A percentile compares a stretch with the other conserved stretches of the same genome.
Conservation (phyloP, 2,888 invertebrate genomes). For the Orthosia cruda region DNA sequence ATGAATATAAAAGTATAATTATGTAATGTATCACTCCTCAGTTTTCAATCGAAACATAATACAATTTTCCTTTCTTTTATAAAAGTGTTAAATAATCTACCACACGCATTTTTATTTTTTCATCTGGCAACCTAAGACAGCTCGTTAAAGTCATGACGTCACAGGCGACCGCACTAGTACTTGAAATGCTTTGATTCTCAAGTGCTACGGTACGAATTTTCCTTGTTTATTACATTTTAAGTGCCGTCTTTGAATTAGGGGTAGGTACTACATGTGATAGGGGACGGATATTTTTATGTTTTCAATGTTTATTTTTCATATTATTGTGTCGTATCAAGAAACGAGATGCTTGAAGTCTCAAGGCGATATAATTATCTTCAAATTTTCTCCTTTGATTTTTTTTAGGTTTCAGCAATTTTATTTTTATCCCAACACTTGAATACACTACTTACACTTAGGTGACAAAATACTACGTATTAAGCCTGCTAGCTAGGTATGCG, state of each 20-base stretch:
- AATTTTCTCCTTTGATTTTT: background rate
- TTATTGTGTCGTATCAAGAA: conserved; percentile 16
- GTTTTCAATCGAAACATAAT: background rate
- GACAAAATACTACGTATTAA: background rate
- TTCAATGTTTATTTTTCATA: conserved; percentile 21
- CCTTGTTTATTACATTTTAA: conserved; percentile 61
- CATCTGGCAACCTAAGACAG: conserved; percentile 51
- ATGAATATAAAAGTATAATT: no score
- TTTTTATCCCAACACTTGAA: background rate
- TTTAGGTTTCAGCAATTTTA: background rate
- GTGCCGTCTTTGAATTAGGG: conserved; percentile 56
- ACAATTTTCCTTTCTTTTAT: background rate
- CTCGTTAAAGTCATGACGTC: conserved; percentile 49
- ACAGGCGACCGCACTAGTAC: conserved; percentile 45
- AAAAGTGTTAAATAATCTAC: conserved; percentile 11
- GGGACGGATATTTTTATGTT: conserved; percentile 18
- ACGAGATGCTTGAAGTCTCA: conserved; percentile 9
- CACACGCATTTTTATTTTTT: conserved; percentile 36
- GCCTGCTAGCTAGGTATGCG: no score
- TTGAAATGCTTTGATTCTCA: conserved; percentile 56
- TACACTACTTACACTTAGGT: no score
- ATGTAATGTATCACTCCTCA: background rate
- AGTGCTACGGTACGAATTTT: conserved; percentile 50
- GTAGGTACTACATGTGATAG: conserved; percentile 18
- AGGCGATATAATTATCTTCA: conserved; percentile 31